phyloP scores from a whole-genome alignment of 1,140 invertebrate species.

The Drosophila arizonae region DNA sequence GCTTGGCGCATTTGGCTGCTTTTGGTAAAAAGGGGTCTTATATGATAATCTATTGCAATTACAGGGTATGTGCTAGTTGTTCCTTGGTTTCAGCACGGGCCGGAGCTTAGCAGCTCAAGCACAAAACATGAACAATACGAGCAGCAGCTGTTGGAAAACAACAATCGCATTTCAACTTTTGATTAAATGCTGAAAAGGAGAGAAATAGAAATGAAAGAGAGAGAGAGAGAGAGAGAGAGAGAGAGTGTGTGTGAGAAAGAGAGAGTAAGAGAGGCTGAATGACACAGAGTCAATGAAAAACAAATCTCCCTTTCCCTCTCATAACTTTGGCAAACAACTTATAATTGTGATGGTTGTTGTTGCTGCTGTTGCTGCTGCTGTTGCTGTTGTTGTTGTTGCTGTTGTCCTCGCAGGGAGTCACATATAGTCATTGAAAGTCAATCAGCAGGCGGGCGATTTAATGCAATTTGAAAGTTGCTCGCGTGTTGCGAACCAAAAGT shows the following conservation, averaged over 20 bases:
- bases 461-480: slow-evolving; percentile 62
- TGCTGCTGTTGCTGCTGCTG: not conserved
- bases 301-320: too few relatives aligned
- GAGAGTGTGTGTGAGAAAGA: not conserved
- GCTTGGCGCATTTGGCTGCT: too few relatives aligned
- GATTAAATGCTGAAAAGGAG: slow-evolving; percentile 1
- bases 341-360: not conserved
- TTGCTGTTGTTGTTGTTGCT: slow-evolving; percentile 4
- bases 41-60: too few relatives aligned
- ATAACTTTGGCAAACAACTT: not conserved
- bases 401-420: not conserved
- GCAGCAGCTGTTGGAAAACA: not conserved
- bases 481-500: slow-evolving; percentile 68
- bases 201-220: not conserved
- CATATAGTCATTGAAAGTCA: slow-evolving; percentile 53
- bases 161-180: slow-evolving; percentile 16
- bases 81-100: too few relatives aligned
- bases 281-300: not conserved
- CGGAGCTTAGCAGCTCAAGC: slow-evolving; percentile 2
- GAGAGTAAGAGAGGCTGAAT: not conserved
- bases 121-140: slow-evolving; percentile 5
- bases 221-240: not conserved
- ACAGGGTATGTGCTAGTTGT: slow-evolving; percentile 5
- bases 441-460: slow-evolving; percentile 58
- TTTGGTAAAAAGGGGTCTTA: too few relatives aligned